These are phyloP conservation scores for Sphaerolaimus hirsutus DNA, from an alignment of 2,888 invertebrate genomes.

Conservation along the genomic window DNA sequence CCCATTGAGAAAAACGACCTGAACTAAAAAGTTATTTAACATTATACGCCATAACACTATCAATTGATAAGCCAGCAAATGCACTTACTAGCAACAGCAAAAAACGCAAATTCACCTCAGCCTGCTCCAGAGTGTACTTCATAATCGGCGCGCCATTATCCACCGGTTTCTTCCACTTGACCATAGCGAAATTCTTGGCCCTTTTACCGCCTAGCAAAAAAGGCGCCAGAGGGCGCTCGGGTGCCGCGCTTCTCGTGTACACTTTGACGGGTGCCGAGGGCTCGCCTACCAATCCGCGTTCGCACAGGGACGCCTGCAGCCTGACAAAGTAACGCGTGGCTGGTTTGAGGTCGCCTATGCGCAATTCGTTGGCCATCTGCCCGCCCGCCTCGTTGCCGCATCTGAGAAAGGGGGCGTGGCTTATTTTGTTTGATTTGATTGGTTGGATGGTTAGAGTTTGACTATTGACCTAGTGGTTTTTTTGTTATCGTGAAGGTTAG, in stretches of 20 bases:
- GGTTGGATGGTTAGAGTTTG: no score
- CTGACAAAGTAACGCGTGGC: constrained; percentile 15
- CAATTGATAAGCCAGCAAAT: no score
- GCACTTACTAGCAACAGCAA: not conserved
- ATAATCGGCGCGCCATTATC: constrained; percentile 56
- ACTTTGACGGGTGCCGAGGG: constrained; percentile 8
- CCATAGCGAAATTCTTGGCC: constrained; percentile 4
- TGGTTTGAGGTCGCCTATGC: constrained; percentile 13
- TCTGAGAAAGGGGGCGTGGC: no score
- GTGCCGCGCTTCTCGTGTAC: constrained; percentile 5
- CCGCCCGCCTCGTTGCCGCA: no score
- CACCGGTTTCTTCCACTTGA: constrained; percentile 33
- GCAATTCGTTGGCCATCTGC: no score
- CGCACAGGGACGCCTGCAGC: constrained; percentile 12
- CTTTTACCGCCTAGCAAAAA: constrained; percentile 2
- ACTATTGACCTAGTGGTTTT: no score
- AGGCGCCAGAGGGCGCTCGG: constrained; percentile 7
- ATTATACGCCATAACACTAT: no score
- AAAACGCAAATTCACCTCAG: constrained; percentile 8
- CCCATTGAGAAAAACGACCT: no score
- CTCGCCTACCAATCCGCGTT: constrained; percentile 15
- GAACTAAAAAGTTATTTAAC: no score
- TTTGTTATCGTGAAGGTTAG: no score
- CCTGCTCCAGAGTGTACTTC: constrained; percentile 46
- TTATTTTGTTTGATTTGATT: no score